phyloP scores from a whole-genome alignment of 2,888 invertebrate genomes.

The Eupithecia inturbata region DNA sequence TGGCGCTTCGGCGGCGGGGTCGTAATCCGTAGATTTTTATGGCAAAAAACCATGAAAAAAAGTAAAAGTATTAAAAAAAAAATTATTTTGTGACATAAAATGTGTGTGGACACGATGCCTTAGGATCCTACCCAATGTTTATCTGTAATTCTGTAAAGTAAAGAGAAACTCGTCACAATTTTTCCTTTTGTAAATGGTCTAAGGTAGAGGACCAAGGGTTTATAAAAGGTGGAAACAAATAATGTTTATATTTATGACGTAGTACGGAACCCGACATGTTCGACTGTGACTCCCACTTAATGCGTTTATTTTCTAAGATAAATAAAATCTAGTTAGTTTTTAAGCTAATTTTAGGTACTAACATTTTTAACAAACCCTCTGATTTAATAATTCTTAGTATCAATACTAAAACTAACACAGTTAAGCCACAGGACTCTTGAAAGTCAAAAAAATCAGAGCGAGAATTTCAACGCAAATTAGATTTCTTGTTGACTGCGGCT shows the following conservation, averaged over 20 bases:
- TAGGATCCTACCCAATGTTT: no score
- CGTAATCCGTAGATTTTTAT: no score
- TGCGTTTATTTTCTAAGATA: background rate
- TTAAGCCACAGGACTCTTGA: conserved; percentile 6
- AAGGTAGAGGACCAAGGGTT: no score
- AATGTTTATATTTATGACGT: background rate
- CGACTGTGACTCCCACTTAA: background rate
- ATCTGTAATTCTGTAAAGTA: no score
- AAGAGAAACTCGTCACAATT: no score
- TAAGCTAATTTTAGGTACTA: background rate
- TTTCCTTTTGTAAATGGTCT: no score
- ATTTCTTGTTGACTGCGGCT: conserved; percentile 71
- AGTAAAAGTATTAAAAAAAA: no score
- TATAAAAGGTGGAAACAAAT: no score
- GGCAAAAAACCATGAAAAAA: no score
- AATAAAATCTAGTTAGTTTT: background rate
- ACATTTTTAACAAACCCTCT: background rate
- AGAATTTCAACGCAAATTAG: conserved; percentile 66
- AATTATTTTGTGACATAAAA: no score
- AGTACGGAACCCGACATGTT: background rate
- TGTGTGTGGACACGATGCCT: no score
- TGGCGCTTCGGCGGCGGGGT: no score
- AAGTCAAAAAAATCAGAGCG: conserved; percentile 53
- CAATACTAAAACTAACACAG: background rate
- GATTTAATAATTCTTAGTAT: background rate